Percentiles rank a stretch among this genome's conserved stretches.
These are phyloP conservation scores for Polietes domitor DNA, from an alignment of 2,888 invertebrate genomes.

Conservation along the genomic window DNA sequence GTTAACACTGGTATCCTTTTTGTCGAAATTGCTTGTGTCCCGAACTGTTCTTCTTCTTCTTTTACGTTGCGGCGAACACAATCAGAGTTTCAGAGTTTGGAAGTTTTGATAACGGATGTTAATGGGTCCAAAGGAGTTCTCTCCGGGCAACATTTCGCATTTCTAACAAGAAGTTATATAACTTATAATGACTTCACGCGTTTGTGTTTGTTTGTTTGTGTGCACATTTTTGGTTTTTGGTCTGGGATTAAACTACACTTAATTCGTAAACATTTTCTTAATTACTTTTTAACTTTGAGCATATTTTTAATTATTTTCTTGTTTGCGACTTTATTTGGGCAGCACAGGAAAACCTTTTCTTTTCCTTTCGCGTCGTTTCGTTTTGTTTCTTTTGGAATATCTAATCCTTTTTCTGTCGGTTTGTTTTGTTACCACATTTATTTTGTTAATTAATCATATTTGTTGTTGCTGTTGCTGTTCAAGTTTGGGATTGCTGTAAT, in stretches of 20 bases:
- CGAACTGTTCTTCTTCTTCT: too few relatives aligned
- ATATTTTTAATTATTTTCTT: slow-evolving; percentile 17
- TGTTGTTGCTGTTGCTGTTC: slow-evolving; percentile 23
- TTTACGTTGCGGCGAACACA: neutral
- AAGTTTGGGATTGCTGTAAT: slow-evolving; percentile 28
- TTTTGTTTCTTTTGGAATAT: neutral
- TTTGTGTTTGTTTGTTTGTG: slow-evolving; percentile 15
- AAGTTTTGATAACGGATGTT: neutral
- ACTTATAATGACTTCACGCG: slow-evolving; percentile 21
- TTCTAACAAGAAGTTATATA: slow-evolving; percentile 27
- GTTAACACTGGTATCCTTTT: slow-evolving; percentile 38
- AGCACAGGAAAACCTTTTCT: neutral
- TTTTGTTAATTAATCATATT: slow-evolving; percentile 43
- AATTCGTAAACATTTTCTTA: slow-evolving; percentile 26
- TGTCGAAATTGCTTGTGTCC: neutral
- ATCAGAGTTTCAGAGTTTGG: neutral
- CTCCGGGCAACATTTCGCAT: neutral
- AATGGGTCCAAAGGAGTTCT: slow-evolving; percentile 34
- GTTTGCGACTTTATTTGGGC: slow-evolving; percentile 1
- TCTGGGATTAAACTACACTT: slow-evolving; percentile 17
- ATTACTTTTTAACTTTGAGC: slow-evolving; percentile 37
- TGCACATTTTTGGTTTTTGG: slow-evolving; percentile 31
- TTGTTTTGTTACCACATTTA: neutral
- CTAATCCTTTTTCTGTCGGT: slow-evolving; percentile 4
- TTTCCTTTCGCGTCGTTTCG: neutral